A percentile compares a stretch with the other conserved stretches of the same genome.
phyloP scores from a whole-genome alignment of 2,113 vertebrate genomes.

The Gambusia affinis region DNA sequence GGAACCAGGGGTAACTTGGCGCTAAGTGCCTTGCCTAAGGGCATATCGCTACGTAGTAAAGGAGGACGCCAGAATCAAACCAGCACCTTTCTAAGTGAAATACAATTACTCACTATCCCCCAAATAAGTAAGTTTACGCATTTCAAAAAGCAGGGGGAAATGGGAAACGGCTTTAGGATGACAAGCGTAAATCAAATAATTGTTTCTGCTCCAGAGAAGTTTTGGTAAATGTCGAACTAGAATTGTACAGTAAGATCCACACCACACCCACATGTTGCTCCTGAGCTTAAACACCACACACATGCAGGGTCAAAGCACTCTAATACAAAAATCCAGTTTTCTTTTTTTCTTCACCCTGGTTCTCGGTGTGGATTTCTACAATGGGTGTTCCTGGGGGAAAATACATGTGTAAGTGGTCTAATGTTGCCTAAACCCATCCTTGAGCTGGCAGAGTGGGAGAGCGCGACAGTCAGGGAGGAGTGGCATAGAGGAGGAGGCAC shows the following conservation, averaged over 20 bases:
- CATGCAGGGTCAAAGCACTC: constrained; percentile 9
- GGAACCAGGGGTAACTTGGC: not conserved
- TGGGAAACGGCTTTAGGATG: not conserved
- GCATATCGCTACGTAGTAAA: not conserved
- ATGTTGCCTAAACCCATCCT: constrained; percentile 66
- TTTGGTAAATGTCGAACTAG: not conserved
- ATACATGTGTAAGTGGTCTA: constrained; percentile 74
- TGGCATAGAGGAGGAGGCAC: constrained; percentile 17
- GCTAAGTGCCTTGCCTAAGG: not conserved
- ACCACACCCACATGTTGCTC: constrained; percentile 41
- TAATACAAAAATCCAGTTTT: constrained; percentile 23
- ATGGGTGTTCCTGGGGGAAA: constrained; percentile 63
- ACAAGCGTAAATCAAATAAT: not conserved
- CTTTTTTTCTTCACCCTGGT: constrained; percentile 1
- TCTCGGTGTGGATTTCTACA: constrained; percentile 48
- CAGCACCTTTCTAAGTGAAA: not conserved
- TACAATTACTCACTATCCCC: not conserved
- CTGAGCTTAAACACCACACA: constrained; percentile 38
- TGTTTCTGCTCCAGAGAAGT: not conserved
- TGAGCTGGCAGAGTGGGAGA: constrained; percentile 25
- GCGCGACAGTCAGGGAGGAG: constrained; percentile 4
- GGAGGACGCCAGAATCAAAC: not conserved
- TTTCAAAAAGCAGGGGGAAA: not conserved
- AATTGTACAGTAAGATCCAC: not conserved
- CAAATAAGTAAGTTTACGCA: not conserved